Evolutionary conservation across 2,113 vertebrate genomes (phyloP).

Genomic region (Callorhinus ursinus): DNA sequence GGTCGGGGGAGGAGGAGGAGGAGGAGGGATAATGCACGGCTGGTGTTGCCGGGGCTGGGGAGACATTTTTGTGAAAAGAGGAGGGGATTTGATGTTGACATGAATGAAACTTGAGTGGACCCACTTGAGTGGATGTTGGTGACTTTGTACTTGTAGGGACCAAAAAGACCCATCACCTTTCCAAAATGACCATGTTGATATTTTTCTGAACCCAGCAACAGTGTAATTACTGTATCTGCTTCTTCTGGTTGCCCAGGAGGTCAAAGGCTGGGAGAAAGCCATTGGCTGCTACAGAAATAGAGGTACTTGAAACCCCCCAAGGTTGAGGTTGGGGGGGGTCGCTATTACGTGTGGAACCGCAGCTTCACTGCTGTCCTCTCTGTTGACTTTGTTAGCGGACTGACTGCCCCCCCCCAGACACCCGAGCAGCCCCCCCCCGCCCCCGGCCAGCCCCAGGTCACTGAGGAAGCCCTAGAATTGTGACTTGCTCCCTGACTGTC

Average conservation of each 20-base stretch:
- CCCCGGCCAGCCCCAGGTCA: not conserved
- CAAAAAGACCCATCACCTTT: not conserved
- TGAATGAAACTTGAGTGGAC: not conserved
- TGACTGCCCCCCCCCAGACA: too few species aligned
- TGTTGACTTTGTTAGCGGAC: conserved; percentile 43
- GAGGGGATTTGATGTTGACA: not conserved
- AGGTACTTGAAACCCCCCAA: not conserved
- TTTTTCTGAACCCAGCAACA: conserved; percentile 1
- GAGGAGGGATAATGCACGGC: not conserved
- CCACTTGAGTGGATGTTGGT: not conserved
- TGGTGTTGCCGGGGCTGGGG: not conserved
- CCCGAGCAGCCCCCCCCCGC: not conserved
- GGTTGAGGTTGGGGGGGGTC: not conserved
- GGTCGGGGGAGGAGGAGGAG: not conserved
- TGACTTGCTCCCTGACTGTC: not conserved
- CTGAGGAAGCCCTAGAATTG: not conserved
- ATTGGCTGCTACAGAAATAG: not conserved
- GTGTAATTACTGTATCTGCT: not conserved
- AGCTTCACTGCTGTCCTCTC: conserved; percentile 44
- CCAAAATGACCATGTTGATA: not conserved
- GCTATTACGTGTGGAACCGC: not conserved
- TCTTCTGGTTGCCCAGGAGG: not conserved
- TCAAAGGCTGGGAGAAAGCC: not conserved
- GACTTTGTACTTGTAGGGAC: not conserved
- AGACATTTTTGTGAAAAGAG: not conserved